Evolutionary conservation across 2,888 invertebrate species (phyloP), one percentile per base, ranked within the genome.

Genomic region (Hartigia nigra): DNA sequence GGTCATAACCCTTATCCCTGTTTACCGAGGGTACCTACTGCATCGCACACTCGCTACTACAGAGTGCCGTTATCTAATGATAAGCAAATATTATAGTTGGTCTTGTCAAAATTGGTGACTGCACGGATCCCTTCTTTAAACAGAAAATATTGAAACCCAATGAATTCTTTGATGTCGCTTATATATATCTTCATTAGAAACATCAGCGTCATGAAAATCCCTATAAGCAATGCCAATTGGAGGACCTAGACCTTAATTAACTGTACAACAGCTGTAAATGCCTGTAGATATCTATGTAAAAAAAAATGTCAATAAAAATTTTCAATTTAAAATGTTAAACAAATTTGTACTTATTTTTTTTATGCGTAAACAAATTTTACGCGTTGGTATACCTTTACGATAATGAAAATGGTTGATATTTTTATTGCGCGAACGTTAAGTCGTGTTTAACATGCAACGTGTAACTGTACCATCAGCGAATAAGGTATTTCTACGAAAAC

Each of bases 1-100:
- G 31, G 70, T 77, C 70, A 74, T 76, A 75, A 86, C 86, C 88
- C 86, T 88, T 84, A 82, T 82, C 80, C 82, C 75, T 88, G 84
- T 87, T 86, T 87, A 84, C 85, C 83, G 77, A 85, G 39, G 81
- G 83, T 81, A 74, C 74, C 72, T 39, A 79, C 79, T 79, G 79
- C 79, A 79, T 77, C n/a, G 36, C 75, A 74, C 36, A 34, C 39
- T 55, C 39, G 23, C 23, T 55, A 23, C 39, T 55, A 55, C 23
- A 23, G 23, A 55, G 14, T 39, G 35, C 36, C 36, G 36, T 74
- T 74, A 74, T 36, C 75, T 74, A 74, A 74, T 74, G 75, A 74
- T 74, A 74, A 74, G 75, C 36, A 74, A 74, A 74, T 74, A 74
- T 74, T 74, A 74, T 35, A 74, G 75, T 74, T 74, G 23, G 72